Evolutionary conservation across 2,888 invertebrate genomes (phyloP).

Genomic region (Tetrapedia diversipes): DNA sequence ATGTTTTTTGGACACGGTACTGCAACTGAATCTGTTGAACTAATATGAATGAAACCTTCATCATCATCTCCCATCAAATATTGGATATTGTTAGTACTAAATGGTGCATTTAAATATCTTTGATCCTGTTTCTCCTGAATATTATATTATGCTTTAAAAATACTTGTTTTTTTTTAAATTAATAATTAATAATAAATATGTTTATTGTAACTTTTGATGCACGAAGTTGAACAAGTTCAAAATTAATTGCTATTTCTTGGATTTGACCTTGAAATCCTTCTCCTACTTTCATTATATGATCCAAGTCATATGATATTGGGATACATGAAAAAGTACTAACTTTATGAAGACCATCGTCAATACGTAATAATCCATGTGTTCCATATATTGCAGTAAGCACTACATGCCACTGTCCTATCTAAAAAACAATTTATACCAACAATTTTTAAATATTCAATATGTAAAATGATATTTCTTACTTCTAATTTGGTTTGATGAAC

Average conservation of each 20-base stretch:
- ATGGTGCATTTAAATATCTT: slow-evolving; percentile 74
- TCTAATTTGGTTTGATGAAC: slow-evolving; percentile 51
- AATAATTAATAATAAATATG: neutral
- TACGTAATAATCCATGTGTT: slow-evolving; percentile 80
- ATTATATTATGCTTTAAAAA: slow-evolving; percentile 3
- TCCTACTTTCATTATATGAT: slow-evolving; percentile 82
- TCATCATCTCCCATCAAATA: slow-evolving; percentile 82
- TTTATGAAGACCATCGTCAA: slow-evolving; percentile 82
- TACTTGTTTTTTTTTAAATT: neutral
- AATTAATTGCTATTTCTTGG: slow-evolving; percentile 84
- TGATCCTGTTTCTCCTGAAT: slow-evolving; percentile 24
- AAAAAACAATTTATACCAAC: neutral
- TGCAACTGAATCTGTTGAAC: slow-evolving; percentile 81
- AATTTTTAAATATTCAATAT: slow-evolving; percentile 6
- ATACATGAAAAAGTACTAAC: slow-evolving; percentile 81
- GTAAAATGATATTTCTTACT: slow-evolving; percentile 35
- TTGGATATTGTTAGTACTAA: slow-evolving; percentile 81
- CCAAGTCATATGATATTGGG: slow-evolving; percentile 81
- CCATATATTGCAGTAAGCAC: slow-evolving; percentile 82
- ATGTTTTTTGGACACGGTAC: slow-evolving; percentile 82
- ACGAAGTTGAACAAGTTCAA: slow-evolving; percentile 81
- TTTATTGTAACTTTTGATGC: slow-evolving; percentile 58
- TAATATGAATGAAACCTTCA: slow-evolving; percentile 82
- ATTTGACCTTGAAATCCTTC: slow-evolving; percentile 83
- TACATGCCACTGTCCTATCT: slow-evolving; percentile 83